These are phyloP conservation scores for Helicoverpa armigera DNA, from an alignment of 1,140 invertebrate genomes.

Conservation along the genomic window DNA sequence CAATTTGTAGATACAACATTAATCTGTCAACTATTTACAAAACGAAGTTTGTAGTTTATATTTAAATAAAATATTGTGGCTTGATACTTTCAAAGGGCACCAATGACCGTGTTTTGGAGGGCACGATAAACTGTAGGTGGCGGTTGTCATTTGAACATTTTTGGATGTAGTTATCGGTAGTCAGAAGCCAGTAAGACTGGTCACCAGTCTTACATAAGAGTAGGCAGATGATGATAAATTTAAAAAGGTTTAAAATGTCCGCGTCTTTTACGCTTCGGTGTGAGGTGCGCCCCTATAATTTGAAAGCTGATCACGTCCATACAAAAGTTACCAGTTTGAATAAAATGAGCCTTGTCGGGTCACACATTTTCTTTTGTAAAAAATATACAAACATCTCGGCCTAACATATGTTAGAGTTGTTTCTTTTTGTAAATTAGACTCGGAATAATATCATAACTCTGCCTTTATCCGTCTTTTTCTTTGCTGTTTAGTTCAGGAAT, in stretches of 20 bases:
- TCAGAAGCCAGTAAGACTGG: too few species aligned
- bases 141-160: too few species aligned
- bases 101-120: too few species aligned
- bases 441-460: slow-evolving; percentile 52
- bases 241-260: too few species aligned
- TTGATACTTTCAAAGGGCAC: too few species aligned
- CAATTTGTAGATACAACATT: background rate
- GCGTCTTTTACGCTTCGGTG: slow-evolving; percentile 45
- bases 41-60: too few species aligned
- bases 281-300: slow-evolving; percentile 52
- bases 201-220: too few species aligned
- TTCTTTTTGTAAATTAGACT: slow-evolving; percentile 54
- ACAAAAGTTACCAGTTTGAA: slow-evolving; percentile 63
- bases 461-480: slow-evolving; percentile 42
- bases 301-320: slow-evolving; percentile 59
- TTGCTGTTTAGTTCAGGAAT: slow-evolving; percentile 36
- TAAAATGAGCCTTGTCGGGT: slow-evolving; percentile 58
- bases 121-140: too few species aligned
- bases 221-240: too few species aligned
- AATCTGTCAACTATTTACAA: background rate
- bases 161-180: too few species aligned
- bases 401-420: slow-evolving; percentile 40
- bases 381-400: slow-evolving; percentile 31
- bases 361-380: slow-evolving; percentile 56
- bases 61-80: too few species aligned